Percentiles rank a stretch among this genome's conserved stretches.
phyloP scores from a whole-genome alignment of 2,888 invertebrate genomes.

The Helicoverpa assulta region DNA sequence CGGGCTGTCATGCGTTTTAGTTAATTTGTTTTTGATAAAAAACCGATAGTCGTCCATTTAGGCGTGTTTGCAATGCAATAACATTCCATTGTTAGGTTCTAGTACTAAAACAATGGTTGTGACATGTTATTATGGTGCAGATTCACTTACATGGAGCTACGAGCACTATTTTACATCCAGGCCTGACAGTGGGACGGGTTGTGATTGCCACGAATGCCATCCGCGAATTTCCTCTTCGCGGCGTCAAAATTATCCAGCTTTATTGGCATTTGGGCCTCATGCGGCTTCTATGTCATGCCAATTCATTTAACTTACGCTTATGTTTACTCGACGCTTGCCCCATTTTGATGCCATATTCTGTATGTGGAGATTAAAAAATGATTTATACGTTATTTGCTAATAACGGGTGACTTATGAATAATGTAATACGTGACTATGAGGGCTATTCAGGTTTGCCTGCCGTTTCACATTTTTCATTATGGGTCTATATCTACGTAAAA shows the following conservation, averaged over 20 bases:
- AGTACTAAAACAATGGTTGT: slow-evolving; percentile 32
- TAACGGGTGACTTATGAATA: not conserved
- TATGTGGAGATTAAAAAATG: slow-evolving; percentile 17
- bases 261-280: slow-evolving; percentile 25
- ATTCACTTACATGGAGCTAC: slow-evolving; percentile 43
- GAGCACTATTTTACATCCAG: slow-evolving; percentile 39
- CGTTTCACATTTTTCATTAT: too few species aligned
- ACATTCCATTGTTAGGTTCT: slow-evolving; percentile 30
- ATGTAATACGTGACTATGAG: too few species aligned
- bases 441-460: too few species aligned
- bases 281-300: slow-evolving; percentile 17
- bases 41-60: slow-evolving; percentile 20
- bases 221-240: slow-evolving; percentile 18
- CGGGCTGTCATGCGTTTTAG: not conserved
- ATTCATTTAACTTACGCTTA: slow-evolving; percentile 33
- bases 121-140: slow-evolving; percentile 45
- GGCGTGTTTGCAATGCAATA: slow-evolving; percentile 11
- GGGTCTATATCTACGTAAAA: too few species aligned
- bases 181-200: slow-evolving; percentile 20
- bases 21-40: slow-evolving; percentile 25
- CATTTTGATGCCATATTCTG: slow-evolving; percentile 4
- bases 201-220: slow-evolving; percentile 35
- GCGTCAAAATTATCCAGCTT: slow-evolving; percentile 28
- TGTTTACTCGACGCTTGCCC: slow-evolving; percentile 5
- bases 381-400: slow-evolving; percentile 14